Base-by-base conservation (phyloP, 2,888 invertebrate genomes). In the Sinopyrophorus schimmeli region DNA sequence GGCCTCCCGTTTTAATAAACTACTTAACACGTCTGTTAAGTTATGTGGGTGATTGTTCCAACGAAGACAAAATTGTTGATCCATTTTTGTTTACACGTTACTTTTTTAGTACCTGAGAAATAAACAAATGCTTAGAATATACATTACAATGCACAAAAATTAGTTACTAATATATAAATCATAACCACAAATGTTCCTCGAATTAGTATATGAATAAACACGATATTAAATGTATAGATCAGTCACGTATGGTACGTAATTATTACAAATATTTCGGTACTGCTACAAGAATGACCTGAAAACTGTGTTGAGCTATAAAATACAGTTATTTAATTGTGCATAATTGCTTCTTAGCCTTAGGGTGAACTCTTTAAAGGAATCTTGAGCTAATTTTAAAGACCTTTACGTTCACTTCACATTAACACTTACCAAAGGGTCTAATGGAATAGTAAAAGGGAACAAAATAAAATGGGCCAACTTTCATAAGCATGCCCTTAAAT, bases 1-100 rank as follows among this genome's bases (percentile, higher is more conserved):
- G 65, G 89, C 88, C 78, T 92, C 92, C 73, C 91, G 82, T 75
- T 90, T 87, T 69, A 92, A 79, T 71, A 92, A 81, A 73, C 89
- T 89, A 71, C 87, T 88, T 68, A 92, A 82, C 71, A 92, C 91
- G 77, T 91, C 91, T 72, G 91, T 91, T 76, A 92, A 80, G 79
- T 92, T 92, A 77, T 81, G 87, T 72, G 89, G 90, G 80, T 92
- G 92, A 80, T 92, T 92, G 83, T 92, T 91, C 92, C 92, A 92
- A 81, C 91, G 87, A 75, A 92, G 84, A 79, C 91, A 91, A 80
- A 91, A 92, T 81, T 92, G 91, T 80, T 86, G 87, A 81, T 86
- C 64, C 64, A 50, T 50, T 53, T n/a, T 35, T 35, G 20, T 24
- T 35, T 35, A 10, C 20, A 18, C 23, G 23, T n/a, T 37, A 30